Percentiles rank a stretch among this genome's conserved stretches.
Conservation (phyloP, 2,113 vertebrate genomes). For the Ranitomeya variabilis region DNA sequence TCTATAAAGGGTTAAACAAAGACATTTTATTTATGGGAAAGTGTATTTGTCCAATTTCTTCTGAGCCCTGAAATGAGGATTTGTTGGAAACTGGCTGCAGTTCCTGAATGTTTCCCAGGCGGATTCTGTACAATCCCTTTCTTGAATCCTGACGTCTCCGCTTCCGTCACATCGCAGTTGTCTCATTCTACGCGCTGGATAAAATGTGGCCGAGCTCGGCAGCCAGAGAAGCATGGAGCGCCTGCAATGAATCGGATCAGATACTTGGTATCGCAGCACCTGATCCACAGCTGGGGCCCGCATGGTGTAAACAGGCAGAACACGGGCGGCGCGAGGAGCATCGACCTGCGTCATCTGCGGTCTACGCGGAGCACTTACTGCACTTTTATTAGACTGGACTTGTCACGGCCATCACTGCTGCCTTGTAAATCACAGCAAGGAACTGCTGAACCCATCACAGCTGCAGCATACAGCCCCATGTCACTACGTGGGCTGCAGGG, state of each 20-base stretch:
- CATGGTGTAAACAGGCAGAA: not conserved
- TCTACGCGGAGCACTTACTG: constrained; percentile 14
- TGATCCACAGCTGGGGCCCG: not conserved
- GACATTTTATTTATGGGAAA: too few species aligned
- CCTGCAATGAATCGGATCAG: not conserved
- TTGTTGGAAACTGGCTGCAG: too few species aligned
- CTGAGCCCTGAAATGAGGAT: too few species aligned
- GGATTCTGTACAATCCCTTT: too few species aligned
- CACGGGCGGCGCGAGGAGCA: not conserved
- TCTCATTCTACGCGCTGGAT: not conserved
- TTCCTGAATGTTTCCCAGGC: too few species aligned
- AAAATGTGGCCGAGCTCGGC: not conserved
- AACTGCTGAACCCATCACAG: not conserved
- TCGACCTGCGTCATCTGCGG: constrained; percentile 32
- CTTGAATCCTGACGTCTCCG: too few species aligned
- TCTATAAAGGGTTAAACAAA: too few species aligned
- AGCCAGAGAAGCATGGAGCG: too few species aligned
- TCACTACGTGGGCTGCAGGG: not conserved
- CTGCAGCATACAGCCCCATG: not conserved
- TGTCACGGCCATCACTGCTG: constrained; percentile 25
- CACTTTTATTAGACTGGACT: constrained; percentile 3
- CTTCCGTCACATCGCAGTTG: too few species aligned
- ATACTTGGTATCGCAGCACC: not conserved
- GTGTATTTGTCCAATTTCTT: too few species aligned
- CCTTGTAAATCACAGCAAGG: constrained; percentile 26